Conservation (phyloP, 2,113 vertebrate genomes). For the Corythoichthys haematopterus region DNA sequence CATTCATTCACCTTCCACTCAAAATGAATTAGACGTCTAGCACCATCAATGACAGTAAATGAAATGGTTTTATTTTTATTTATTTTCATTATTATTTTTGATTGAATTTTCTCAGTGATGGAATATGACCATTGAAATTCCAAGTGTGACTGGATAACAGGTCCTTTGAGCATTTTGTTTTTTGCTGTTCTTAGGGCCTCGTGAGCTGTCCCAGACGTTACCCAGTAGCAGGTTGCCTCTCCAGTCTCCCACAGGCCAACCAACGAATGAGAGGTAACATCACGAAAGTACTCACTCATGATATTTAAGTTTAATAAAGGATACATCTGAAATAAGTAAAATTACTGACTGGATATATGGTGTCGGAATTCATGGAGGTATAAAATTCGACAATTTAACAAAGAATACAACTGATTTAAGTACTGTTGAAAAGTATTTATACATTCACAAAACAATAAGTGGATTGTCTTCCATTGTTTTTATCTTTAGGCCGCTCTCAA, state of each 20-base stretch:
- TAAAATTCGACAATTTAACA: background rate
- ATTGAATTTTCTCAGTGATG: too few relatives aligned
- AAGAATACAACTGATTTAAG: background rate
- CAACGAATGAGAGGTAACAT: conserved; percentile 66
- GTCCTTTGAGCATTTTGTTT: background rate
- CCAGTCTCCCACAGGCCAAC: conserved; percentile 63
- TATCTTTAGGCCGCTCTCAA: conserved; percentile 66
- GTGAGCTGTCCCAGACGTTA: conserved; percentile 70
- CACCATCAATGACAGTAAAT: too few relatives aligned
- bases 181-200: conserved; percentile 55
- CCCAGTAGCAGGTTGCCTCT: conserved; percentile 71
- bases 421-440: too few relatives aligned
- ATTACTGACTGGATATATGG: background rate
- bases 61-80: too few relatives aligned
- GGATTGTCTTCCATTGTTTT: background rate
- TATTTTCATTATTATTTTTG: too few relatives aligned
- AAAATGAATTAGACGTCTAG: too few relatives aligned
- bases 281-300: background rate
- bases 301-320: background rate
- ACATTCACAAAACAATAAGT: background rate
- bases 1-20: too few relatives aligned
- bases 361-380: background rate
- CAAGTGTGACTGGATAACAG: background rate
- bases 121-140: background rate
- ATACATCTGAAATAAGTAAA: background rate